Percentiles rank a stretch among this genome's conserved stretches.
phyloP scores from a whole-genome alignment of 2,113 vertebrate genomes.

The Apistogramma diplotaenia region DNA sequence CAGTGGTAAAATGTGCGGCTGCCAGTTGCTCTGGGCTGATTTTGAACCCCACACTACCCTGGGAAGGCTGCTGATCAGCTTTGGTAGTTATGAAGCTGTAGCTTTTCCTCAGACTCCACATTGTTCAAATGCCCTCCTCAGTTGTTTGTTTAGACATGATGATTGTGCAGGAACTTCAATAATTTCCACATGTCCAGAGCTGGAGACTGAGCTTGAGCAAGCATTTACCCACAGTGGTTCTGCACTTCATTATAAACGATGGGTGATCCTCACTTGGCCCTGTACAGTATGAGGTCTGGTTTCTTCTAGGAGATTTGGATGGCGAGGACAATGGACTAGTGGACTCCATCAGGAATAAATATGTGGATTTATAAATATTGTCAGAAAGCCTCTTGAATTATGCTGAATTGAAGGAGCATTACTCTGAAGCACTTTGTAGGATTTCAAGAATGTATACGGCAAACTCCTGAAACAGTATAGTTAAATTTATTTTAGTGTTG shows the following conservation, averaged over 20 bases:
- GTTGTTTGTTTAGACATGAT: constrained; percentile 49
- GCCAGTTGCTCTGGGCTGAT: background rate
- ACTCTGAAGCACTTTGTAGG: background rate
- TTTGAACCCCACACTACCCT: background rate
- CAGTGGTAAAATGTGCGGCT: constrained; percentile 5
- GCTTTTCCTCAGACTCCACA: constrained; percentile 21
- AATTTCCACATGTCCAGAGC: constrained; percentile 48
- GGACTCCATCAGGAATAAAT: background rate
- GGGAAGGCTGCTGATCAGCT: background rate
- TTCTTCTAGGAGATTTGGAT: background rate
- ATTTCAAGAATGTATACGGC: background rate
- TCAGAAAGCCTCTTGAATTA: background rate
- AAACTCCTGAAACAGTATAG: no score
- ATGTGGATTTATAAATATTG: background rate
- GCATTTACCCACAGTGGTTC: constrained; percentile 32
- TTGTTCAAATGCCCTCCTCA: constrained; percentile 25
- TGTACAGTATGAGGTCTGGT: constrained; percentile 8
- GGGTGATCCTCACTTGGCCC: background rate
- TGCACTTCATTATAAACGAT: constrained; percentile 30
- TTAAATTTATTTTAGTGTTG: no score
- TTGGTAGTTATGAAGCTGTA: constrained; percentile 1
- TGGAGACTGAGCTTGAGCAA: constrained; percentile 42
- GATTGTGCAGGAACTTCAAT: constrained; percentile 43
- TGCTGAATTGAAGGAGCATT: background rate
- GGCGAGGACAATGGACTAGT: background rate